Conservation (phyloP, 2,888 invertebrate genomes). For the Nowickia ferox region DNA sequence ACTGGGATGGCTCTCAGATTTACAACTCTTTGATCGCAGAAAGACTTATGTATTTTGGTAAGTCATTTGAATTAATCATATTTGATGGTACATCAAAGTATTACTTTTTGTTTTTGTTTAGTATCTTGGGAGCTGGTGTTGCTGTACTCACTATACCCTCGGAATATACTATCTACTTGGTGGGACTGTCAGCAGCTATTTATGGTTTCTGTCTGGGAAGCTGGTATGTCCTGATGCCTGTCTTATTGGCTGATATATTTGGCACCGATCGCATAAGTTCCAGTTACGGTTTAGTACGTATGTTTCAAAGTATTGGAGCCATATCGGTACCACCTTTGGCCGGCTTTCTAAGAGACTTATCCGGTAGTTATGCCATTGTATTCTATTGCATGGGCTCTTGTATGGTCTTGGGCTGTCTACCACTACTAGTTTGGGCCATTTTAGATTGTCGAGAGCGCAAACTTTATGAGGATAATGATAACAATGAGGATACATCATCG, state of each 20-base stretch:
- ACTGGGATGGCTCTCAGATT: constrained; percentile 89
- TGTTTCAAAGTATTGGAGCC: constrained; percentile 90
- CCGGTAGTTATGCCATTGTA: constrained; percentile 88
- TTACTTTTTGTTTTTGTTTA: constrained; percentile 78
- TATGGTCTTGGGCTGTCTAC: constrained; percentile 88
- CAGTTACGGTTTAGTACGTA: constrained; percentile 89
- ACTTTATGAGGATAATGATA: constrained; percentile 78
- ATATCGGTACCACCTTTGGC: constrained; percentile 89
- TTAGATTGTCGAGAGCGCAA: constrained; percentile 79
- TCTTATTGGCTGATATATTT: constrained; percentile 89
- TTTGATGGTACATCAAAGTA: neutral
- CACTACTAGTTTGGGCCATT: constrained; percentile 84
- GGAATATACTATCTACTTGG: constrained; percentile 86
- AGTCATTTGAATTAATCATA: constrained; percentile 55
- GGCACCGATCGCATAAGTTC: constrained; percentile 90
- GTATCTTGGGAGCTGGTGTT: constrained; percentile 88
- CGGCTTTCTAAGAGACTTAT: constrained; percentile 87
- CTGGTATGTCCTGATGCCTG: constrained; percentile 90
- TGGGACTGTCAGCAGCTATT: constrained; percentile 87
- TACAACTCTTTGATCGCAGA: constrained; percentile 88
- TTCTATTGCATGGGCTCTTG: constrained; percentile 91
- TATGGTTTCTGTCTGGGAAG: constrained; percentile 90
- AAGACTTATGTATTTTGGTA: constrained; percentile 89
- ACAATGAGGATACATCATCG: constrained; percentile 79
- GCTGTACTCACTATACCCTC: constrained; percentile 88